Conservation (phyloP, 2,888 invertebrate genomes). For the Schizaphis graminum region DNA sequence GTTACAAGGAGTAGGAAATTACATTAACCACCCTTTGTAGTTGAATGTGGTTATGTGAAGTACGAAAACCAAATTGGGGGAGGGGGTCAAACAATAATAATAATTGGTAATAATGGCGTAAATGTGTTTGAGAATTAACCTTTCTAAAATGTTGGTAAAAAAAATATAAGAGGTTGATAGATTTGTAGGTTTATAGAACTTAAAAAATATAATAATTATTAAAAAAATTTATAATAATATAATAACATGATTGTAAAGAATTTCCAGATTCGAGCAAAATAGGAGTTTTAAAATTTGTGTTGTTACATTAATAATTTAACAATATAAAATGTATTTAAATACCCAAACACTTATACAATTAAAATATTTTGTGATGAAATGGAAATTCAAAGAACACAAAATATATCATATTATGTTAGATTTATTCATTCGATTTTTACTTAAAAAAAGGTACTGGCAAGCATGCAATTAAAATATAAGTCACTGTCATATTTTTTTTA, state of each 20-base stretch:
- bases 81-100: not conserved
- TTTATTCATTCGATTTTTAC: no score
- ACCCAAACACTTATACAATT: no score
- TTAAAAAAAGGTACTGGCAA: no score
- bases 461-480: no score
- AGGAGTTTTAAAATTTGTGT: not conserved
- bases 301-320: no score
- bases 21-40: not conserved
- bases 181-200: not conserved
- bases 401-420: no score
- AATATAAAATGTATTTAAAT: no score
- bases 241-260: not conserved
- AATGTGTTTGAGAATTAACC: not conserved
- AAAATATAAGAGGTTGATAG: not conserved
- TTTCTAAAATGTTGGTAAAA: not conserved
- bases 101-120: not conserved
- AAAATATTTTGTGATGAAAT: no score
- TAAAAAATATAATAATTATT: not conserved
- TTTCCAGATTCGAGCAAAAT: not conserved
- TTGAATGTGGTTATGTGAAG: not conserved
- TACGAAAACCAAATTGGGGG: not conserved
- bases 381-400: no score
- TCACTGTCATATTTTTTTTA: no score
- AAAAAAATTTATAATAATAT: no score
- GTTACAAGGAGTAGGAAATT: not conserved